Base-by-base conservation (phyloP, 1,140 invertebrate genomes). In the Onthophagus taurus region DNA sequence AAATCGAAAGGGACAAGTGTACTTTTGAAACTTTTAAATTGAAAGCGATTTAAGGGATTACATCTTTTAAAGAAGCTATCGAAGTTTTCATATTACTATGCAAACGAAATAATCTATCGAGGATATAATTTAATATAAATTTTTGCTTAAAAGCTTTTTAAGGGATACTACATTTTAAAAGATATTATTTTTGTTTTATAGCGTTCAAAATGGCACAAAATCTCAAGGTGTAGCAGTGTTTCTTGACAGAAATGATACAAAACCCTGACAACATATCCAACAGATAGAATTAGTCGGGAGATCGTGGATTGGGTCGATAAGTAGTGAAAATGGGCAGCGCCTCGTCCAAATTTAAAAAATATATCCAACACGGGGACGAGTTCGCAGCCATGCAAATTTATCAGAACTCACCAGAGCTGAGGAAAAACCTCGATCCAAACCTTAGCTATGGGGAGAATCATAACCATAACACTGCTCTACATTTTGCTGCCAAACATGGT, bases 291-390 rank as follows among this genome's bases (percentile, higher is more conserved):
- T 21, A 37, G 35, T 37, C 17, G n/a, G n/a, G n/a, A n/a, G n/a
- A n/a, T 37, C 35, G 20, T 37, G 20, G 35, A n/a, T n/a, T 37
- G 35, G 13, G 6, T 12, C 18, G 18, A 5, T 2, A 37, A 21
- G 35, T 37, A 19, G 35, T 23, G 19, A 31, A 24, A 49, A 82
- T 82, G 80, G 80, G 80, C 47, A 81, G 76, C 61, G 68, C 76
- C 14, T 79, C 78, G 11, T 80, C 78, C 19, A 82, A 82, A 60
- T 81, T 82, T 54, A 75, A 78, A 49, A 81, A 80, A 55, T 77
- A 81, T 60, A 66, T 82, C n/a, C 76, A 78, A 59, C 75, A 78
- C 69, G 78, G 78, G 17, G 78, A 82, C 60, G 80, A 82, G 60
- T 79, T 76, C 60, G 78, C 78, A 42, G 80, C 79, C 13, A 73